phyloP scores from a whole-genome alignment of 2,797 vertebrate genomes.

The Coregonus ussuriensis region DNA sequence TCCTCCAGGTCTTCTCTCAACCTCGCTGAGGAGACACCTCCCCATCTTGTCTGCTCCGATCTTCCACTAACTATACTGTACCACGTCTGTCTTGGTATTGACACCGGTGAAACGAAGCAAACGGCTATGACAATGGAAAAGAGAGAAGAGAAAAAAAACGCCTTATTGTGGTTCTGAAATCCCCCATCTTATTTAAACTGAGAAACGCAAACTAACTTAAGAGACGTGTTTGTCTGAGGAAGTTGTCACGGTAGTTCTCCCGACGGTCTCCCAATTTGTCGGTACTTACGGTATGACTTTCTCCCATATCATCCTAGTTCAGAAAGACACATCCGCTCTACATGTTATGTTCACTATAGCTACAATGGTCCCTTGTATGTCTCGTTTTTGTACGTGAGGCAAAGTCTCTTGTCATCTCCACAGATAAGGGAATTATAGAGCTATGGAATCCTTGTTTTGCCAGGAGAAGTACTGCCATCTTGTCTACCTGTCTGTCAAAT shows the following conservation, averaged over 20 bases:
- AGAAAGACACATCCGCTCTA: not conserved
- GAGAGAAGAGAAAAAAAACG: slow-evolving; percentile 32
- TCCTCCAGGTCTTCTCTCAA: slow-evolving; percentile 46
- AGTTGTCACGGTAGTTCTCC: slow-evolving; percentile 20
- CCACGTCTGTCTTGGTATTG: slow-evolving; percentile 52
- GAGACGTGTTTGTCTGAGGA: slow-evolving; percentile 56
- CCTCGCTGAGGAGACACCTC: slow-evolving; percentile 65
- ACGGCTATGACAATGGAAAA: slow-evolving; percentile 49
- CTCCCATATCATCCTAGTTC: slow-evolving; percentile 26
- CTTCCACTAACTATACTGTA: slow-evolving; percentile 65
- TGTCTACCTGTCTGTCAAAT: slow-evolving; percentile 4
- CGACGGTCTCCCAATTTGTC: not conserved
- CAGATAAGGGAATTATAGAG: not conserved
- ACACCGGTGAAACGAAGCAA: slow-evolving; percentile 46
- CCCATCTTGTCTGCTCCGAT: slow-evolving; percentile 82
- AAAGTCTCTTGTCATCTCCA: slow-evolving; percentile 11
- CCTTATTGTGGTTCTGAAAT: slow-evolving; percentile 62
- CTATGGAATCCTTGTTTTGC: not conserved
- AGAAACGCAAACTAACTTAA: slow-evolving; percentile 26
- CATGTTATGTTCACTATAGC: slow-evolving; percentile 20
- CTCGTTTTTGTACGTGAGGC: slow-evolving; percentile 15
- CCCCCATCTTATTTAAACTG: slow-evolving; percentile 47
- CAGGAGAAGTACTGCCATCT: slow-evolving; percentile 5
- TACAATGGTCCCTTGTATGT: slow-evolving; percentile 22
- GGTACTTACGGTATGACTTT: slow-evolving; percentile 24